Conservation (phyloP, 1,140 invertebrate species). For the Venustaconcha ellipsiformis region DNA sequence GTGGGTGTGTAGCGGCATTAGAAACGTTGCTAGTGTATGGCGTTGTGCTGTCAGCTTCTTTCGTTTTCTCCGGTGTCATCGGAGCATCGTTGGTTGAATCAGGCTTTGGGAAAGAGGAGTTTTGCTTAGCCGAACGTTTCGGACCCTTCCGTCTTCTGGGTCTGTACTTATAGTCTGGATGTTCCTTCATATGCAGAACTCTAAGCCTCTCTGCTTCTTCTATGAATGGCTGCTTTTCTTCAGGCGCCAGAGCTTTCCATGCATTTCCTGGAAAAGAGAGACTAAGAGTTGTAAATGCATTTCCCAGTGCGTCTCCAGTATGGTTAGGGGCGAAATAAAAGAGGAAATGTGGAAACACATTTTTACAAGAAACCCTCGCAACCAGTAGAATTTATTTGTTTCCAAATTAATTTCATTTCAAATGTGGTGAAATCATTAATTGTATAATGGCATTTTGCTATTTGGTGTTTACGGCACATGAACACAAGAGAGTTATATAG, state of each 20-base stretch:
- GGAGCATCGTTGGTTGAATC: not conserved
- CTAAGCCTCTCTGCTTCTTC: constrained; percentile 97
- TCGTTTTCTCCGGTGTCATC: not conserved
- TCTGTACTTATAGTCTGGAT: constrained; percentile 97
- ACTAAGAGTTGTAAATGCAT: too few relatives aligned
- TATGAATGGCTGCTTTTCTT: constrained; percentile 97
- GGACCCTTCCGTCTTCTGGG: constrained; percentile 71
- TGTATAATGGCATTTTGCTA: too few relatives aligned
- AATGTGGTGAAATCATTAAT: too few relatives aligned
- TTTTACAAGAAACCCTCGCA: too few relatives aligned
- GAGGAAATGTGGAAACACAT: too few relatives aligned
- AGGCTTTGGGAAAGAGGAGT: not conserved
- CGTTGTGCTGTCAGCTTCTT: not conserved
- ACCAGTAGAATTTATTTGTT: too few relatives aligned
- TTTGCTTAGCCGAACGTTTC: constrained; percentile 33
- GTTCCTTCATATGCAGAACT: constrained; percentile 98
- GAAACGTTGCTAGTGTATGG: not conserved
- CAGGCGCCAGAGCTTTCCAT: constrained; percentile 94
- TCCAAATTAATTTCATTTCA: too few relatives aligned
- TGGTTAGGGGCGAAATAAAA: too few relatives aligned
- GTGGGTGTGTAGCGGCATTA: not conserved
- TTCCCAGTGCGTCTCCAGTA: too few relatives aligned
- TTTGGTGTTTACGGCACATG: too few relatives aligned
- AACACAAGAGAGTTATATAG: too few relatives aligned
- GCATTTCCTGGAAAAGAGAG: constrained; percentile 80